Evolutionary conservation across 2,113 vertebrate species (phyloP), one percentile per base, ranked within the genome.

Genomic region (Euleptes europaea): DNA sequence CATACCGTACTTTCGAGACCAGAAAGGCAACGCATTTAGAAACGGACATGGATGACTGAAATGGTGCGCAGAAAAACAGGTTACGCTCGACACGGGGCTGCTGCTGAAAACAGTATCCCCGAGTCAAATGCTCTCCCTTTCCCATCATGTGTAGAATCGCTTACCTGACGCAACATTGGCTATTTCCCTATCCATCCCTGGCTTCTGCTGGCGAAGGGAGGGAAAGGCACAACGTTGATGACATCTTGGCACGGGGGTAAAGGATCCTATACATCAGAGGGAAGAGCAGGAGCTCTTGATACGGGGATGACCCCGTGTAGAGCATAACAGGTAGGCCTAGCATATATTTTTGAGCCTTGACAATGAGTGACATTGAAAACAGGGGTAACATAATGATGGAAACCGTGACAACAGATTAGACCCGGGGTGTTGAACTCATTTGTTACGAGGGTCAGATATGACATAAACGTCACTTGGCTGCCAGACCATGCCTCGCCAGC

Each of bases 11-110:
- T 88, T 92, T 88, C 72, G 74, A 82, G 67, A 69, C 69, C 90
- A 79, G 86, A 86, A 90, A 90, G 87, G 80, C 88, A 91, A 91
- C 63, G 80, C 78, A 92, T 86, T 86, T 88, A 89, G 81, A 83
- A 73, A 87, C 76, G 88, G 87, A 88, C 86, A 86, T 69, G 84
- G 51, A 80, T 76, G 82, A 78, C 86, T 82, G 84, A 94, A 95
- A 92, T 85, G 82, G 47, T 35, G 19, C 14, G 10, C 17, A 19
- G 66, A 78, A 60, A 49, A 33, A 42, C 33, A 70, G 44, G 74
- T 70, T 79, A 72, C 38, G 28, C 40, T 73, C 28, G 47, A 31
- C 2, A 7, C 14, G 23, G 19, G n/a, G 3, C 78, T 47, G 54
- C 40, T 7, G 10, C 4, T 63, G 69, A 79, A 73, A 79, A 47